Evolutionary conservation across 2,113 vertebrate genomes (phyloP), one percentile per base, ranked within the genome.

Genomic region (Piaya cayana): DNA sequence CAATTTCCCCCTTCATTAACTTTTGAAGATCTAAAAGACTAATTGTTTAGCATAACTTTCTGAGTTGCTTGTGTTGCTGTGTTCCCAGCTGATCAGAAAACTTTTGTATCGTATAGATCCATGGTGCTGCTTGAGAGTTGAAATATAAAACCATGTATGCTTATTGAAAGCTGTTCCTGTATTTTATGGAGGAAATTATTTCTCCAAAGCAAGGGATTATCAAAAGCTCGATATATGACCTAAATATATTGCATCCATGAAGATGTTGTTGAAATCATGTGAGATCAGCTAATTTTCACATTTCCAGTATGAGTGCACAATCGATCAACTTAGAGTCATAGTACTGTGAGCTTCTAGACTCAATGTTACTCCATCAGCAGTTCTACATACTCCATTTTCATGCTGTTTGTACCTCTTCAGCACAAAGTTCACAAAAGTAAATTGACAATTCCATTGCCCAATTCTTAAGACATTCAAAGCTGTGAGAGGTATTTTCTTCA

Each of bases 1-100:
- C 0, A 1, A 63, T 67, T 90, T 83, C 8, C 45, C 25, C 43
- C 8, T 39, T 71, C 0, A 1, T 59, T 72, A 42, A 11, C 6
- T 79, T 86, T 70, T 62, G 19, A 42, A n/a, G 52, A 77, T 42
- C 12, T 36, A 17, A 70, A 81, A 39, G 55, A 27, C 18, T 71
- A 82, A 43, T 79, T 65, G 37, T 76, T 39, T 53, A 26, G 8
- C 27, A 29, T 43, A 34, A 36, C 19, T 86, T 83, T 75, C 30
- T 37, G 60, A 49, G 29, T 72, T 71, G 59, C 42, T 63, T 43
- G 12, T 42, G 15, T 34, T 68, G 8, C 27, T 36, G 3, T 58
- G 23, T 42, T 90, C 26, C 12, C 2, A 18, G 8, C 4, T 77
- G 50, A 45, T 64, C 16, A 59, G 32, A 83, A 77, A 90, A 4